A percentile compares a stretch with the other conserved stretches of the same genome.
These are phyloP conservation scores for Nycticorax nycticorax DNA, from an alignment of 2,113 vertebrate genomes.

Conservation along the genomic window DNA sequence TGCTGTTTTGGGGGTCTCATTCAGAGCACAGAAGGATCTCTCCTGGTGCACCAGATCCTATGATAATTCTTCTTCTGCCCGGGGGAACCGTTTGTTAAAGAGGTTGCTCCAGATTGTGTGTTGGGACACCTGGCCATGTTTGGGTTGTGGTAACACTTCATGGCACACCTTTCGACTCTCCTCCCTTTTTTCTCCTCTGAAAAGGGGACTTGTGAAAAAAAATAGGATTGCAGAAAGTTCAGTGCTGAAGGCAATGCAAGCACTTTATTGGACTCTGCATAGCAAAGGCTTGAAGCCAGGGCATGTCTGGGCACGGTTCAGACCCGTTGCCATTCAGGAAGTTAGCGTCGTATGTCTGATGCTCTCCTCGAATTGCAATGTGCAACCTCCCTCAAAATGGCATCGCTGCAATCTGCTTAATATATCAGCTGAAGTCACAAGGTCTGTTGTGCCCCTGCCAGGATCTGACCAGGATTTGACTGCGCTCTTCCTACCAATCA, in stretches of 20 bases:
- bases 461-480: neutral
- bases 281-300: neutral
- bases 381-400: neutral
- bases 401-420: neutral
- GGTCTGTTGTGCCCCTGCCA: neutral
- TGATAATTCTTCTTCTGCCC: neutral
- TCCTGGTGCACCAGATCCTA: neutral
- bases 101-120: neutral
- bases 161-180: neutral
- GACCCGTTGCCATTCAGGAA: neutral
- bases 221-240: neutral
- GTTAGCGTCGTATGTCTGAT: neutral
- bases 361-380: neutral
- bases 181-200: neutral
- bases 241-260: neutral
- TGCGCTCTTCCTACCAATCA: neutral
- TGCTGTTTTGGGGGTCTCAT: neutral
- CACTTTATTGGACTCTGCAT: neutral
- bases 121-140: accelerated
- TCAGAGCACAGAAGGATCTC: neutral
- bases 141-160: neutral
- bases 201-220: neutral
- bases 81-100: neutral
- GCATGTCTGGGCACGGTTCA: neutral
- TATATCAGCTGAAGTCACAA: neutral